Conservation (phyloP, 2,113 vertebrate genomes). For the Nasalis larvatus region DNA sequence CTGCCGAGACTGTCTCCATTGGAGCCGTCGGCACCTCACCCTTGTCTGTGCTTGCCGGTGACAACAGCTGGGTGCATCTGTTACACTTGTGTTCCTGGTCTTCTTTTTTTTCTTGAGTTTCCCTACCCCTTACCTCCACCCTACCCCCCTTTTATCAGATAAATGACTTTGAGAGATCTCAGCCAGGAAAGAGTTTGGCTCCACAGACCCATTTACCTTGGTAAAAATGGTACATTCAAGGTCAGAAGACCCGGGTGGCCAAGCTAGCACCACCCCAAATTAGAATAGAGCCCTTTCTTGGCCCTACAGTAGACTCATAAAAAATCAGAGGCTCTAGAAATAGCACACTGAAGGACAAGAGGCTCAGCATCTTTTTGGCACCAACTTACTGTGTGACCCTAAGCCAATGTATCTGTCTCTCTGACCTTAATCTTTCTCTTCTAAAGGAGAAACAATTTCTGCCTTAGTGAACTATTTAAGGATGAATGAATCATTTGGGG, state of each 20-base stretch:
- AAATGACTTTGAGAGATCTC: conserved; percentile 18
- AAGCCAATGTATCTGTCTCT: conserved; percentile 60
- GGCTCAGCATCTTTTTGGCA: conserved; percentile 48
- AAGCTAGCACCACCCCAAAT: conserved; percentile 11
- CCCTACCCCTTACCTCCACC: not conserved
- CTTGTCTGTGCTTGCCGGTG: not conserved
- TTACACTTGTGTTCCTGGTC: not conserved
- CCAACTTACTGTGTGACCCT: conserved; percentile 60
- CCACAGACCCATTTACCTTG: not conserved
- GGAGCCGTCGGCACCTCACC: not conserved
- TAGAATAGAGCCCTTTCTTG: conserved; percentile 52
- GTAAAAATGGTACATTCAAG: conserved; percentile 38
- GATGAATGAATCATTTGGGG: conserved; percentile 39
- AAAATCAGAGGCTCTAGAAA: conserved; percentile 48
- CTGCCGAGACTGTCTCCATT: not conserved
- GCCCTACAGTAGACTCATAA: not conserved
- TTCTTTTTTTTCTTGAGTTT: not conserved
- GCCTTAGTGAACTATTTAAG: conserved; percentile 65
- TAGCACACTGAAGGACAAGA: conserved; percentile 28
- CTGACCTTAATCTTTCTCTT: conserved; percentile 65
- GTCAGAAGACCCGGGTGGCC: conserved; percentile 41
- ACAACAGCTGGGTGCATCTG: conserved; percentile 48
- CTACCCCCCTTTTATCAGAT: not conserved
- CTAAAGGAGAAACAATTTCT: conserved; percentile 44
- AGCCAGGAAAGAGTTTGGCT: conserved; percentile 26